phyloP scores from a whole-genome alignment of 2,888 invertebrate genomes.

The Crematogaster levior region DNA sequence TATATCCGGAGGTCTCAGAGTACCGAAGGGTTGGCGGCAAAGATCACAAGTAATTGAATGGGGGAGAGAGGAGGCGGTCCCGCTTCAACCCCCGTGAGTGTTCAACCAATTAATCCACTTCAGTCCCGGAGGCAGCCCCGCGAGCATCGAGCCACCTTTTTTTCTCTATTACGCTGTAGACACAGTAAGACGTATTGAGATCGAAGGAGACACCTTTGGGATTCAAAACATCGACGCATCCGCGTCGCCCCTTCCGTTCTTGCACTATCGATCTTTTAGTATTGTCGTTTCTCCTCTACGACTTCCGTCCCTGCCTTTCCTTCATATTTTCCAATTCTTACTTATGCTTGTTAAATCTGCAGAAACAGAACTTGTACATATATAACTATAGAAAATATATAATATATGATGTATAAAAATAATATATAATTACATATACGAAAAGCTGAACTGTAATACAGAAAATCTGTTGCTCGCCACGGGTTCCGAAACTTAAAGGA shows the following conservation, averaged over 20 bases:
- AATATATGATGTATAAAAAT: not conserved
- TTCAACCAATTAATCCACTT: conserved; percentile 84
- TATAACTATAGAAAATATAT: no score
- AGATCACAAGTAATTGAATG: conserved; percentile 82
- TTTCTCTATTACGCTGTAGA: conserved; percentile 72
- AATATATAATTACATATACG: not conserved
- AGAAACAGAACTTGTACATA: not conserved
- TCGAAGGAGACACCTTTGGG: conserved; percentile 76
- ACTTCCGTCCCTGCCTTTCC: not conserved
- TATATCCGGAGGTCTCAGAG: conserved; percentile 74
- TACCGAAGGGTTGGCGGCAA: conserved; percentile 78
- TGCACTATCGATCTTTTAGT: conserved; percentile 40
- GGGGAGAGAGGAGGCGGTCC: conserved; percentile 68
- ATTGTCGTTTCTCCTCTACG: not conserved
- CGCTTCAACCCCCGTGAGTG: conserved; percentile 81
- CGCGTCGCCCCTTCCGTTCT: conserved; percentile 39
- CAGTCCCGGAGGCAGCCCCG: conserved; percentile 79
- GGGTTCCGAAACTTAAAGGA: not conserved
- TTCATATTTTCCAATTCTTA: not conserved
- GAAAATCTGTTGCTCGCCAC: not conserved
- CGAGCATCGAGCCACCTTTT: conserved; percentile 76
- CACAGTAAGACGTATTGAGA: conserved; percentile 81
- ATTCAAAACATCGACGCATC: conserved; percentile 58
- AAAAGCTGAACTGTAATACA: not conserved
- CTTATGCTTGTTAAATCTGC: not conserved